Evolutionary conservation across 1,140 invertebrate genomes (phyloP).

Genomic region (Papilio polyxenes): DNA sequence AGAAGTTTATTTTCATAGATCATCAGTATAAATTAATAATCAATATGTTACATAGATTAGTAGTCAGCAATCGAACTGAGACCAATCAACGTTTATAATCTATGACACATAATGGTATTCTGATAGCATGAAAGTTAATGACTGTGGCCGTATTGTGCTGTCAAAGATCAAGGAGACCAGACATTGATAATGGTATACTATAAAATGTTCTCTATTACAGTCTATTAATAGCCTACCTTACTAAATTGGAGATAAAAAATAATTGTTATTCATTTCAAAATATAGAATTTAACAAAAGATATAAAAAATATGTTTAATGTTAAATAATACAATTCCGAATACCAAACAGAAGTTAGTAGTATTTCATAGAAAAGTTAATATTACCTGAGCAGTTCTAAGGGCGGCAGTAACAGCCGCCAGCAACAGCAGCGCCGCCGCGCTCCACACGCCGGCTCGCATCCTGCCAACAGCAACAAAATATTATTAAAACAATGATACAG

Average conservation of each 20-base stretch:
- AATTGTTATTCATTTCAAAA: neutral
- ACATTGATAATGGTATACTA: conserved; percentile 26
- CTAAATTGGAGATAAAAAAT: neutral
- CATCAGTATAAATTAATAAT: neutral
- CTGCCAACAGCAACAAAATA: conserved; percentile 50
- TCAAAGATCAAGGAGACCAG: conserved; percentile 35
- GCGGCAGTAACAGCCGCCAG: conserved; percentile 59
- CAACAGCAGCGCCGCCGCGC: conserved; percentile 63
- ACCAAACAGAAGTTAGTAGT: neutral
- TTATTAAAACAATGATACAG: neutral
- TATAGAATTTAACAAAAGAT: no score
- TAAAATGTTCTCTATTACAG: conserved; percentile 10
- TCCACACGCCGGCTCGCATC: conserved; percentile 68
- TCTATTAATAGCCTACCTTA: conserved; percentile 11
- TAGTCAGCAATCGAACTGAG: neutral
- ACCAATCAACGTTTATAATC: conserved; percentile 1
- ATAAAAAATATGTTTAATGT: neutral
- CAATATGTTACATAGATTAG: neutral
- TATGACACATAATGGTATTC: conserved; percentile 23
- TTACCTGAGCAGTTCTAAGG: conserved; percentile 65
- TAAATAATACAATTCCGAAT: neutral
- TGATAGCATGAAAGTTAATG: conserved; percentile 34
- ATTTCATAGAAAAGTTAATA: neutral
- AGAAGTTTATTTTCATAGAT: no score
- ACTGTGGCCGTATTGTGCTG: conserved; percentile 34